Evolutionary conservation across 2,113 vertebrate species (phyloP).

Genomic region (Campylomormyrus tamandua): DNA sequence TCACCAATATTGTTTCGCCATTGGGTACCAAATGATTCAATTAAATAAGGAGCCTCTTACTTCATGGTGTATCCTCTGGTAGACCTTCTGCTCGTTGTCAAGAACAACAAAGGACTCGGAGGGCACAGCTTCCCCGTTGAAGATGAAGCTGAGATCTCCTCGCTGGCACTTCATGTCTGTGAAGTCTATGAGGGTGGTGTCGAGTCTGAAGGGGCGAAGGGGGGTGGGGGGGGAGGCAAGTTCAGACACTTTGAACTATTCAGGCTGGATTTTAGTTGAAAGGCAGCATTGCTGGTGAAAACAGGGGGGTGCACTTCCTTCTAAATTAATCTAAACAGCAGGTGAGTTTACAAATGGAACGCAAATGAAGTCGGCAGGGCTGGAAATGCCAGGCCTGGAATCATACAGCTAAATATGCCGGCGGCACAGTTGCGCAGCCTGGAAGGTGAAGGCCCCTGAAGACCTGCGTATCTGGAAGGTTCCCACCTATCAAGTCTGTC

Average conservation of each 20-base stretch:
- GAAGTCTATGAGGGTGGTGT: constrained; percentile 98
- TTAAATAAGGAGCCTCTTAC: constrained; percentile 47
- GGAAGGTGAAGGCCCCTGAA: neutral
- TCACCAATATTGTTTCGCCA: neutral
- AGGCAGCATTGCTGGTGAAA: neutral
- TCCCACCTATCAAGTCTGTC: neutral
- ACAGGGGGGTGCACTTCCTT: neutral
- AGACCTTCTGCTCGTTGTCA: constrained; percentile 98
- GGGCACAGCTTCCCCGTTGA: constrained; percentile 84
- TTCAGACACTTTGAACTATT: neutral
- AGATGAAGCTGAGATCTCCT: constrained; percentile 97
- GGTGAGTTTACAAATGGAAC: neutral
- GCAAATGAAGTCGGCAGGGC: neutral
- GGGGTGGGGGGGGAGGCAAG: neutral
- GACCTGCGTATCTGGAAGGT: neutral
- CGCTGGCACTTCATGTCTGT: constrained; percentile 99
- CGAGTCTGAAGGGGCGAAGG: constrained; percentile 65
- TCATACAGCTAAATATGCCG: neutral
- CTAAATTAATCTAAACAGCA: neutral
- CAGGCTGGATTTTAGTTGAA: neutral
- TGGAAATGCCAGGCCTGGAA: neutral
- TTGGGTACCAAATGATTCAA: neutral
- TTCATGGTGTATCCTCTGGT: constrained; percentile 96
- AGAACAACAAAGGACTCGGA: constrained; percentile 96
- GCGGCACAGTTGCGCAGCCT: neutral